A percentile compares a stretch with the other conserved stretches of the same genome.
phyloP scores from a whole-genome alignment of 1,140 invertebrate genomes.

The Drosophila ambigua region DNA sequence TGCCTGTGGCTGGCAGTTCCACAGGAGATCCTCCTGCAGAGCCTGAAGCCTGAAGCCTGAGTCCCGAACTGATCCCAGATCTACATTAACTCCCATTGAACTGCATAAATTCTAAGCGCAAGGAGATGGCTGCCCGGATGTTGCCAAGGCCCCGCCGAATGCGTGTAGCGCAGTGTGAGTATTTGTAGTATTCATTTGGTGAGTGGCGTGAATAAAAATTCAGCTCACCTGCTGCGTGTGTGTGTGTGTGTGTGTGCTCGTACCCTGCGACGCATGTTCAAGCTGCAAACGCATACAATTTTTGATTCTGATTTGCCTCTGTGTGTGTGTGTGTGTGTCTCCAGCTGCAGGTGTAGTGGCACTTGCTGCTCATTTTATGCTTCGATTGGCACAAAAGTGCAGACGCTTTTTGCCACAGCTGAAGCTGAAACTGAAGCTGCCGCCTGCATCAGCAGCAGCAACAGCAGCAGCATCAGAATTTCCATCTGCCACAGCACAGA shows the following conservation, averaged over 20 bases:
- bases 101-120: no score
- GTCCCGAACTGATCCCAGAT: no score
- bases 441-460: conserved; percentile 7
- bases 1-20: no score
- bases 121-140: no score
- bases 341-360: conserved; percentile 62
- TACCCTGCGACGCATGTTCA: conserved; percentile 31
- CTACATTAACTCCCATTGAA: no score
- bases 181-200: conserved; percentile 48
- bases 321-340: conserved; percentile 23
- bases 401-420: conserved; percentile 65
- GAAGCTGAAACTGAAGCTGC: conserved; percentile 32
- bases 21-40: no score
- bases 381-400: conserved; percentile 71
- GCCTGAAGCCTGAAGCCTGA: no score
- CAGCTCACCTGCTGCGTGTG: neutral
- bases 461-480: conserved; percentile 13
- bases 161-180: conserved; percentile 8
- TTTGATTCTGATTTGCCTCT: conserved; percentile 60
- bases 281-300: conserved; percentile 57
- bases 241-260: neutral
- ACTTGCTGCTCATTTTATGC: conserved; percentile 82
- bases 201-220: conserved; percentile 20
- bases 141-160: neutral
- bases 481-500: neutral